phyloP scores from a whole-genome alignment of 2,113 vertebrate species.

The Entelurus aequoreus region DNA sequence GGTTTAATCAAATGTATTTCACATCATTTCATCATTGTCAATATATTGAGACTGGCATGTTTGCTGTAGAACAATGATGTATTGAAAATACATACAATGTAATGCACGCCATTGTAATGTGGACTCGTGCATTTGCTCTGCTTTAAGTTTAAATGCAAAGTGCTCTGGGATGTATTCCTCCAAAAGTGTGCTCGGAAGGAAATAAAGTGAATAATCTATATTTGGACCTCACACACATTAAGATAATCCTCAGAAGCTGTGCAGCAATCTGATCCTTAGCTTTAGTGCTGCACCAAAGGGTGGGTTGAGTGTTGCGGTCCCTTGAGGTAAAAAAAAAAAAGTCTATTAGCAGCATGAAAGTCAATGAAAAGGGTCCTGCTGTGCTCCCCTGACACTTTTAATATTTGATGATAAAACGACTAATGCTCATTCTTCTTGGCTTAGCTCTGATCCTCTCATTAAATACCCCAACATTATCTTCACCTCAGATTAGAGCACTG shows the following conservation, averaged over 20 bases:
- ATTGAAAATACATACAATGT: background rate
- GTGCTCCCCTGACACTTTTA: slow-evolving; percentile 60
- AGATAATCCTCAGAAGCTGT: slow-evolving; percentile 51
- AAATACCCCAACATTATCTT: slow-evolving; percentile 54
- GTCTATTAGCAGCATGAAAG: slow-evolving; percentile 67
- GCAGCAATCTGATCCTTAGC: slow-evolving; percentile 39
- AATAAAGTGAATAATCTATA: slow-evolving; percentile 18
- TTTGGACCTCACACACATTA: slow-evolving; percentile 21
- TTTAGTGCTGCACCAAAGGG: slow-evolving; percentile 10
- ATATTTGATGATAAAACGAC: slow-evolving; percentile 74
- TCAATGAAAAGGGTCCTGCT: slow-evolving; percentile 56
- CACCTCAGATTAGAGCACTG: slow-evolving; percentile 54
- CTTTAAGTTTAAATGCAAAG: background rate
- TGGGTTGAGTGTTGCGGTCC: slow-evolving; percentile 31
- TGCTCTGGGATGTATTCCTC: slow-evolving; percentile 8
- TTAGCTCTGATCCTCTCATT: slow-evolving; percentile 50
- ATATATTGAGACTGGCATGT: no score
- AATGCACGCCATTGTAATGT: background rate
- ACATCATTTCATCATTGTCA: no score
- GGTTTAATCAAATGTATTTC: no score
- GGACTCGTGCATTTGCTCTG: slow-evolving; percentile 7
- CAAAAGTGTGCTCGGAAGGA: slow-evolving; percentile 14
- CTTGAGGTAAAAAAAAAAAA: slow-evolving; percentile 54
- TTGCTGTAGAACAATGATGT: background rate
- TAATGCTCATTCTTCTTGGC: slow-evolving; percentile 43